Conservation (phyloP, 2,888 invertebrate genomes). For the Leptinotarsa haldemani region DNA sequence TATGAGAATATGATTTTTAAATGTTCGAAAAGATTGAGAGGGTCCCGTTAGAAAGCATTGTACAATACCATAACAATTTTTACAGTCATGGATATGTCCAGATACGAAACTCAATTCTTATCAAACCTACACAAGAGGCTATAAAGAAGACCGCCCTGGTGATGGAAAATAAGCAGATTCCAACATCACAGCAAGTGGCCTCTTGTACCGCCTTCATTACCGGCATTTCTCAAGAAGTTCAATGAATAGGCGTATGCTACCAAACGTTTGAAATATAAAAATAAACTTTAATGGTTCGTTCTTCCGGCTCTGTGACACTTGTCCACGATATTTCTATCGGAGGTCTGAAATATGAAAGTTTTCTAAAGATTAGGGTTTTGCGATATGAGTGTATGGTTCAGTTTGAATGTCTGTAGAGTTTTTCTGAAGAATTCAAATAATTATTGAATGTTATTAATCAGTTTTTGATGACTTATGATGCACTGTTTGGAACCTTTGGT, state of each 20-base stretch:
- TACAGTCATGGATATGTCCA: no score
- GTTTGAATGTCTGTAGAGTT: neutral
- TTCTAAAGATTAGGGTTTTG: neutral
- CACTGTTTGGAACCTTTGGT: no score
- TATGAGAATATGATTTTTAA: no score
- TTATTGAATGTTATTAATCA: no score
- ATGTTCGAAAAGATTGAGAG: no score
- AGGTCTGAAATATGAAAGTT: conserved; percentile 20
- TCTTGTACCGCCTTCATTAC: conserved; percentile 14
- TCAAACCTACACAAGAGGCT: neutral
- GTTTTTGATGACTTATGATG: no score
- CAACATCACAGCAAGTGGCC: conserved; percentile 31
- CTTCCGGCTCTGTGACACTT: conserved; percentile 39
- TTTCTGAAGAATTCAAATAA: no score
- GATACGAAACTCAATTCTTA: no score
- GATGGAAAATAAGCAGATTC: conserved; percentile 28
- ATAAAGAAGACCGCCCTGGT: neutral
- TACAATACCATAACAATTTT: no score
- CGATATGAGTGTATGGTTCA: neutral
- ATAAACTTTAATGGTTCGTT: conserved; percentile 39
- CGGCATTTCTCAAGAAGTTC: conserved; percentile 14
- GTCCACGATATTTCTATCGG: conserved; percentile 36
- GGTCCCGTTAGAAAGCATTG: no score
- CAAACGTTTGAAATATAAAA: conserved; percentile 41
- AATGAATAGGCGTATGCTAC: conserved; percentile 35